Evolutionary conservation across 23 tunicate genomes (phyloP).

Genomic region (Clavelina lepadiformis): DNA sequence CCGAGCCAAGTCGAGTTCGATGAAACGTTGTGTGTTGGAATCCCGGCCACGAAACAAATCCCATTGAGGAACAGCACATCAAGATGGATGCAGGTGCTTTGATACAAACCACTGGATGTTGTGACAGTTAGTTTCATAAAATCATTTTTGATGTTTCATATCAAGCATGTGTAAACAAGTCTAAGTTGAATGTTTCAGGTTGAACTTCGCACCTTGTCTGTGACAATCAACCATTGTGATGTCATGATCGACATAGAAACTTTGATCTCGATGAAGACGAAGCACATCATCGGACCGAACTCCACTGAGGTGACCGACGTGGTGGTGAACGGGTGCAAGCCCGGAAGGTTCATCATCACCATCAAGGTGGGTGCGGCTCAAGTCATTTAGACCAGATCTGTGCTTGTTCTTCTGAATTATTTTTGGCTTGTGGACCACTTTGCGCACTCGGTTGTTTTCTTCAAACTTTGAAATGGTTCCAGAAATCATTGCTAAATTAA

Average conservation of each 20-base stretch:
- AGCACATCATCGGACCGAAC: conserved; percentile 65
- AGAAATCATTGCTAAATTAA: neutral
- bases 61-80: conserved; percentile 40
- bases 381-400: no score
- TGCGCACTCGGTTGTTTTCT: neutral
- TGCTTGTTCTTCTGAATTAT: no score
- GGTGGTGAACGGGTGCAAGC: conserved; percentile 23
- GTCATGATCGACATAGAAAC: conserved; percentile 2
- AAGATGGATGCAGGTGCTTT: conserved; percentile 63
- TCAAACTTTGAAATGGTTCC: neutral
- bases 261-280: conserved; percentile 33
- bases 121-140: no score
- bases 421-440: neutral
- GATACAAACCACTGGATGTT: no score
- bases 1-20: conserved; percentile 44
- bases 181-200: no score
- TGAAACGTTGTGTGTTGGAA: conserved; percentile 31
- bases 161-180: no score
- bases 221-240: conserved; percentile 9
- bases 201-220: conserved; percentile 22
- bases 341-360: conserved; percentile 22
- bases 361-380: conserved; percentile 32
- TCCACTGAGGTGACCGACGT: conserved; percentile 42
- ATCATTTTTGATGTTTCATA: no score
- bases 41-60: conserved; percentile 20